Conservation (phyloP, 2,113 vertebrate species). For the Psettodes erumei region DNA sequence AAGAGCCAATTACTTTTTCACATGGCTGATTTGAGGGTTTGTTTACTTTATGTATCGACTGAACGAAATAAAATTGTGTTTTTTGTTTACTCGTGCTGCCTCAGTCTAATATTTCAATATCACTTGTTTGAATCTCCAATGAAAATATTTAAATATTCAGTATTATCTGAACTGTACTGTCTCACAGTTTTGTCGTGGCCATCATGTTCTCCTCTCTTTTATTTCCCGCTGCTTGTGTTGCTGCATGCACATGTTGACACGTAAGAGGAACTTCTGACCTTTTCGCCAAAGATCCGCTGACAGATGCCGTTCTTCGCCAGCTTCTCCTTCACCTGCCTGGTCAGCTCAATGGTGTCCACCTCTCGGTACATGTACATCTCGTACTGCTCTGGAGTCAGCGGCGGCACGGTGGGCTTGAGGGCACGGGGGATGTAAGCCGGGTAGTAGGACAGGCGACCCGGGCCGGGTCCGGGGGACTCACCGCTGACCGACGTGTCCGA, state of each 20-base stretch:
- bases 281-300: constrained; percentile 98
- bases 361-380: constrained; percentile 99
- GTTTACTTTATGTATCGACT: neutral
- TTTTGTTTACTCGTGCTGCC: constrained; percentile 12
- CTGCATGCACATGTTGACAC: neutral
- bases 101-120: neutral
- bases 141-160: neutral
- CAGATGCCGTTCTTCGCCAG: constrained; percentile 99
- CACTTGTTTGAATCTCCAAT: neutral
- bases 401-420: constrained; percentile 94
- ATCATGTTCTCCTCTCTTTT: neutral
- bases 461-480: constrained; percentile 66
- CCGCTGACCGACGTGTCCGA: constrained; percentile 74
- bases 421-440: constrained; percentile 91
- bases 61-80: constrained; percentile 7
- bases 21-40: constrained; percentile 13
- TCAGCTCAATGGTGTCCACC: constrained; percentile 97
- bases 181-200: neutral
- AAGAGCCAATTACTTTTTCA: constrained; percentile 22
- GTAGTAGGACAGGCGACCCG: constrained; percentile 88
- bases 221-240: neutral
- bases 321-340: constrained; percentile 98
- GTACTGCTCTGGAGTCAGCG: constrained; percentile 96
- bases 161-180: neutral
- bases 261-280: constrained; percentile 82